These are phyloP conservation scores for Linnaemya tessellans DNA, from an alignment of 2,888 invertebrate genomes.

Conservation along the genomic window DNA sequence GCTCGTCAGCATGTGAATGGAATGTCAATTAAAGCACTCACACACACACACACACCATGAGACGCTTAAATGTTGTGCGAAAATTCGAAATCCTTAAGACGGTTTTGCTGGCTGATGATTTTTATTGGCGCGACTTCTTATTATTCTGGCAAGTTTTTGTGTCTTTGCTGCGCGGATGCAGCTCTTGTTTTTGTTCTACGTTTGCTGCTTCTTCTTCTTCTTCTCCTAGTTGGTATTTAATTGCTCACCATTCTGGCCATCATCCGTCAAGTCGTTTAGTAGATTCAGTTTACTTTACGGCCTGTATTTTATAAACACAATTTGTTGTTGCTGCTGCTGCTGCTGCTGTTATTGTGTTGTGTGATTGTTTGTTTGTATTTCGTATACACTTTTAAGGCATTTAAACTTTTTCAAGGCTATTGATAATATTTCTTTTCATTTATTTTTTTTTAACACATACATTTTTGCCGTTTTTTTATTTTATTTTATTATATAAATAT, in stretches of 20 bases:
- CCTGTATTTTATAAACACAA: constrained; percentile 47
- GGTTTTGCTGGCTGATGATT: constrained; percentile 41
- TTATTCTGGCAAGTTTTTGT: constrained; percentile 14
- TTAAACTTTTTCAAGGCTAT: constrained; percentile 73
- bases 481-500: constrained; percentile 18
- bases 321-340: constrained; percentile 38
- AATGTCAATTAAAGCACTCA: constrained; percentile 29
- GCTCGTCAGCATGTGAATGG: constrained; percentile 21
- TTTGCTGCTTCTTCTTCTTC: constrained; percentile 8
- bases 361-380: neutral
- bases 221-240: constrained; percentile 27
- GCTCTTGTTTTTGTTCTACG: constrained; percentile 4
- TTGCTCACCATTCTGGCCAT: constrained; percentile 42
- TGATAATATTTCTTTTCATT: constrained; percentile 68
- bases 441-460: constrained; percentile 29
- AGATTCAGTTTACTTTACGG: constrained; percentile 59
- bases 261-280: constrained; percentile 59
- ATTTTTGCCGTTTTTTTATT: constrained; percentile 4
- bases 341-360: constrained; percentile 37
- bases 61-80: constrained; percentile 6
- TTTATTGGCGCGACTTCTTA: constrained; percentile 23
- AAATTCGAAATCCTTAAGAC: constrained; percentile 48
- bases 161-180: constrained; percentile 37
- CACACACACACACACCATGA: neutral
- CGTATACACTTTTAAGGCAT: constrained; percentile 66